phyloP scores from a whole-genome alignment of 2,113 vertebrate genomes.

The Pelvicachromis taeniatus region DNA sequence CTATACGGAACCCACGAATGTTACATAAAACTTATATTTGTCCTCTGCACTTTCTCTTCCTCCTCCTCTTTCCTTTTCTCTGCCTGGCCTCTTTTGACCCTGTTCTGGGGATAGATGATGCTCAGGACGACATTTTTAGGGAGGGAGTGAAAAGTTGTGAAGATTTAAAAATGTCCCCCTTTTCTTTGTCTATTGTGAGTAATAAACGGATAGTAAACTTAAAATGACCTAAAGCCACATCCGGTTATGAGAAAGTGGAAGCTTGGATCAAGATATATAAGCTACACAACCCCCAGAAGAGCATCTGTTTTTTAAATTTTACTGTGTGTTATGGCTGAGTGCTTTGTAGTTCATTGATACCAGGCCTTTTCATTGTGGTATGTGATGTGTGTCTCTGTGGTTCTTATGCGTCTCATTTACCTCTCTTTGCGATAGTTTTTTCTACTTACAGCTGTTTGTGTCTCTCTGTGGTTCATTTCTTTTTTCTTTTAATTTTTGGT shows the following conservation, averaged over 20 bases:
- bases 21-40: slow-evolving; percentile 52
- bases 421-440: not conserved
- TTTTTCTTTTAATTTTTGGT: not conserved
- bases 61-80: not conserved
- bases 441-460: not conserved
- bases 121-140: not conserved
- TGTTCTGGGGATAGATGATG: not conserved
- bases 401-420: not conserved
- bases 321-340: not conserved
- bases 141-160: not conserved
- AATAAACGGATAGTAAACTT: not conserved
- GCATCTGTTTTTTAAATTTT: not conserved
- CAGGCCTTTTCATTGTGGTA: not conserved
- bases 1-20: slow-evolving; percentile 2
- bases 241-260: not conserved
- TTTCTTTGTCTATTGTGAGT: not conserved
- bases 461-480: not conserved
- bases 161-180: not conserved
- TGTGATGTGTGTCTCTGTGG: not conserved
- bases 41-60: slow-evolving; percentile 3
- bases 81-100: not conserved
- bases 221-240: not conserved
- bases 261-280: not conserved
- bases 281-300: not conserved
- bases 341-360: not conserved